These are phyloP conservation scores for Drosophila subobscura DNA, from an alignment of 1,140 invertebrate species.

Conservation along the genomic window DNA sequence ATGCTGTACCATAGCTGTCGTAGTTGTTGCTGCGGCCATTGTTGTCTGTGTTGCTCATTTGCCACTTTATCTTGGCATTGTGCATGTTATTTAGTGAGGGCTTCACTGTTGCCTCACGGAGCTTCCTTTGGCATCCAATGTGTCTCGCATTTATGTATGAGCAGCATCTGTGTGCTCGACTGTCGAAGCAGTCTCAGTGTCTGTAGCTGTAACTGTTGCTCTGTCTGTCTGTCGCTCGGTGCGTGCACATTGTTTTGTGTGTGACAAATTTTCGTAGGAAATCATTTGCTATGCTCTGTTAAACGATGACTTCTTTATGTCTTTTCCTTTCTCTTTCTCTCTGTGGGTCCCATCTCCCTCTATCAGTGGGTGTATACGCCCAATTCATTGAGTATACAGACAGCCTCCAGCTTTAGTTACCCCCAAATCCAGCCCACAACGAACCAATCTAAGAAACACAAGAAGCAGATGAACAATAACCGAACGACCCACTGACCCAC, in stretches of 20 bases:
- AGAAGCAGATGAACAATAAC: constrained; percentile 41
- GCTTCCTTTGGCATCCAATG: constrained; percentile 44
- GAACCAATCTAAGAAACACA: constrained; percentile 47
- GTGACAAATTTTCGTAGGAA: constrained; percentile 69
- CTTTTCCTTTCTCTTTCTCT: constrained; percentile 28
- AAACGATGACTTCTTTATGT: constrained; percentile 60
- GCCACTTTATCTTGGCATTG: constrained; percentile 79
- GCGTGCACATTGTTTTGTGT: constrained; percentile 44
- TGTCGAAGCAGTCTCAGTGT: constrained; percentile 30
- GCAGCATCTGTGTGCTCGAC: constrained; percentile 22
- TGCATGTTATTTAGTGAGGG: constrained; percentile 72
- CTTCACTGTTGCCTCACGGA: constrained; percentile 47
- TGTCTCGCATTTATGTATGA: constrained; percentile 38
- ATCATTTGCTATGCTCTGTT: constrained; percentile 71
- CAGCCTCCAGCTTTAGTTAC: constrained; percentile 37
- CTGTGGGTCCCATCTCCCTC: constrained; percentile 42
- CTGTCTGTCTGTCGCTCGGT: constrained; percentile 10
- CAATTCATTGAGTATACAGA: constrained; percentile 64
- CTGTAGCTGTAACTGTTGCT: constrained; percentile 16
- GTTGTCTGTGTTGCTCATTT: constrained; percentile 65
- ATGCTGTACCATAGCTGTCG: constrained; percentile 37
- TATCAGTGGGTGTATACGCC: constrained; percentile 49
- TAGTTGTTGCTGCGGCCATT: constrained; percentile 14
- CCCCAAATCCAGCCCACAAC: constrained; percentile 24
- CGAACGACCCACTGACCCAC: constrained; percentile 74